Evolutionary conservation across 1,140 invertebrate species (phyloP).

Genomic region (Trissolcus basalis): DNA sequence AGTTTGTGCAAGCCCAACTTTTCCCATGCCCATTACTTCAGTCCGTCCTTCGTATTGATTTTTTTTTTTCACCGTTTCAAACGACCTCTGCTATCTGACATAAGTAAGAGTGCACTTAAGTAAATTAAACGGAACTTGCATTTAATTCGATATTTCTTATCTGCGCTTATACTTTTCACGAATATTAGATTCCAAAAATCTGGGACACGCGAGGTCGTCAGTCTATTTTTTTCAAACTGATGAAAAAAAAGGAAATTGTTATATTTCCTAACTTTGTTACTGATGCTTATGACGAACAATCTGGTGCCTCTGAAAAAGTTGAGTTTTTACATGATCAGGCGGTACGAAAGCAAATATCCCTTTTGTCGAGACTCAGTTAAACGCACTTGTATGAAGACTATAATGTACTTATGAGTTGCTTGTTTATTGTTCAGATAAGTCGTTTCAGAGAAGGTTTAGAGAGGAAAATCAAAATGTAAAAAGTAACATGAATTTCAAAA

Average conservation of each 20-base stretch:
- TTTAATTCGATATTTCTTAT: slow-evolving; percentile 27
- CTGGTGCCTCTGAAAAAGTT: too few species aligned
- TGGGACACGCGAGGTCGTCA: neutral
- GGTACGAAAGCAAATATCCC: slow-evolving; percentile 40
- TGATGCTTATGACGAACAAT: slow-evolving; percentile 4
- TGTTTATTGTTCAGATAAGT: slow-evolving; percentile 19
- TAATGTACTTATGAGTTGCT: slow-evolving; percentile 35
- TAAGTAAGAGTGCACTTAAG: slow-evolving; percentile 43
- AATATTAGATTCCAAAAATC: slow-evolving; percentile 8
- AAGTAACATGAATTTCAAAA: neutral
- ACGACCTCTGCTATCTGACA: slow-evolving; percentile 32
- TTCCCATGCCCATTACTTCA: slow-evolving; percentile 36
- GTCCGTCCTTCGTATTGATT: slow-evolving; percentile 39
- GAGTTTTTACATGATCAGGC: neutral
- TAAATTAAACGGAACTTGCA: slow-evolving; percentile 41
- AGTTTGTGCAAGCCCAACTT: slow-evolving; percentile 30
- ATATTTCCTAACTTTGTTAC: too few species aligned
- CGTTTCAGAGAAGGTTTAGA: slow-evolving; percentile 15
- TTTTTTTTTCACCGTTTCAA: slow-evolving; percentile 9
- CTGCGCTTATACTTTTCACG: slow-evolving; percentile 11
- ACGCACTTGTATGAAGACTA: slow-evolving; percentile 18
- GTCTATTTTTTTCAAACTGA: slow-evolving; percentile 17
- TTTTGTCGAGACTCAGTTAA: slow-evolving; percentile 10
- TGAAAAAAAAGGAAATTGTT: too few species aligned
- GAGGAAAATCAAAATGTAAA: too few species aligned